Conservation (phyloP, 2,797 vertebrate species). For the Enteromius radiatus region DNA sequence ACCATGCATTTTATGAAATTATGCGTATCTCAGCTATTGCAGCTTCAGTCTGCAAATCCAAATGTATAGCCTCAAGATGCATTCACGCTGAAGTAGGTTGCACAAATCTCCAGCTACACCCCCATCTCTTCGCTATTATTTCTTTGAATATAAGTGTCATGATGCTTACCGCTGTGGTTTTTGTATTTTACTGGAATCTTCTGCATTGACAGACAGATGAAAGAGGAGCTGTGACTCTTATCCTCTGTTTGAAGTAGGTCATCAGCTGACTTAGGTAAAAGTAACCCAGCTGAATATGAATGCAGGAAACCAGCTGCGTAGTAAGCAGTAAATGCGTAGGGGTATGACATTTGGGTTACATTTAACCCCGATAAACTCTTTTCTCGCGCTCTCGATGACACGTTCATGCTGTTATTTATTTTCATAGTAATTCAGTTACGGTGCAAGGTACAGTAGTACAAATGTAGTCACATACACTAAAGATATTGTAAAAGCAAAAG, state of each 20-base stretch:
- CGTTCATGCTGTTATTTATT: no score
- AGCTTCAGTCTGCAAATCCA: conserved; percentile 26
- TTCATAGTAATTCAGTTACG: background rate
- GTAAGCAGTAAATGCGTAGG: conserved; percentile 26
- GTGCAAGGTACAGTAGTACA: background rate
- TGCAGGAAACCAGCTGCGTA: conserved; percentile 30
- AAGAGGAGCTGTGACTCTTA: conserved; percentile 27
- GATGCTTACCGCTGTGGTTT: background rate
- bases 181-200: conserved; percentile 32
- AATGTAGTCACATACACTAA: background rate
- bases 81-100: background rate
- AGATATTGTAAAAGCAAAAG: background rate
- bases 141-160: background rate
- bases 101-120: background rate
- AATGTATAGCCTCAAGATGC: conserved; percentile 25
- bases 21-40: conserved; percentile 28
- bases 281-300: conserved; percentile 20
- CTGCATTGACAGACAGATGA: conserved; percentile 23
- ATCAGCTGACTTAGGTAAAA: conserved; percentile 48
- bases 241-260: conserved; percentile 50
- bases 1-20: background rate
- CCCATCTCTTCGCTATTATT: background rate
- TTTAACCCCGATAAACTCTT: background rate
- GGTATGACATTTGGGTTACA: conserved; percentile 23
- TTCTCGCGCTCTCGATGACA: background rate